These are phyloP conservation scores for Dione vanillae DNA, from an alignment of 2,888 invertebrate species.

Conservation along the genomic window DNA sequence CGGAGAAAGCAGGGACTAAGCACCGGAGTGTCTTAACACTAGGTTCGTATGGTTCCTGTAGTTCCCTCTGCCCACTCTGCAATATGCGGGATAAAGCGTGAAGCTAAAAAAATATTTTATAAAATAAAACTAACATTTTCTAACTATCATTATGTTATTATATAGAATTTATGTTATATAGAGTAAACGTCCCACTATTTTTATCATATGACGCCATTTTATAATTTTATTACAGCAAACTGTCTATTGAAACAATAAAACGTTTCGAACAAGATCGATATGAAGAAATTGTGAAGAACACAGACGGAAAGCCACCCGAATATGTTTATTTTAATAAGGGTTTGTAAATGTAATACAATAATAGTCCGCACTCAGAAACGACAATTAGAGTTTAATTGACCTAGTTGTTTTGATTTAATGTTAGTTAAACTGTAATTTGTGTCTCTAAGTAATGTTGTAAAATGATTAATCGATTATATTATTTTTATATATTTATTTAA, in stretches of 20 bases:
- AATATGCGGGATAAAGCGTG: no score
- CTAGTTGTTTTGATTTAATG: neutral
- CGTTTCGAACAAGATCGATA: conserved; percentile 90
- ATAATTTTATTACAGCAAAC: conserved; percentile 77
- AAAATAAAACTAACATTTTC: no score
- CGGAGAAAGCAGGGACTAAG: no score
- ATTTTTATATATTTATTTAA: neutral
- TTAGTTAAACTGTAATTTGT: neutral
- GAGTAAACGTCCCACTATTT: no score
- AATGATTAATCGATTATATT: neutral
- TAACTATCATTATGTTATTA: no score
- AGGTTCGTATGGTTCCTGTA: no score
- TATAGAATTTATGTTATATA: neutral
- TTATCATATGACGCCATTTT: neutral
- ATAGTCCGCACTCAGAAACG: neutral
- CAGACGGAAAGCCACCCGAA: conserved; percentile 87
- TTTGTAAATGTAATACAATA: conserved; percentile 38
- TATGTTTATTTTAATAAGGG: conserved; percentile 95
- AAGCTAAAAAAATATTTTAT: no score
- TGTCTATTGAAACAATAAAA: conserved; percentile 88
- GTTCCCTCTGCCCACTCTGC: no score
- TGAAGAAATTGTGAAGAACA: conserved; percentile 87
- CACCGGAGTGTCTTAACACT: no score
- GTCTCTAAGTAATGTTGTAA: neutral
- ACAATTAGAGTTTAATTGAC: neutral